Evolutionary conservation across 2,888 invertebrate species (phyloP).

Genomic region (Lutraria lutraria): DNA sequence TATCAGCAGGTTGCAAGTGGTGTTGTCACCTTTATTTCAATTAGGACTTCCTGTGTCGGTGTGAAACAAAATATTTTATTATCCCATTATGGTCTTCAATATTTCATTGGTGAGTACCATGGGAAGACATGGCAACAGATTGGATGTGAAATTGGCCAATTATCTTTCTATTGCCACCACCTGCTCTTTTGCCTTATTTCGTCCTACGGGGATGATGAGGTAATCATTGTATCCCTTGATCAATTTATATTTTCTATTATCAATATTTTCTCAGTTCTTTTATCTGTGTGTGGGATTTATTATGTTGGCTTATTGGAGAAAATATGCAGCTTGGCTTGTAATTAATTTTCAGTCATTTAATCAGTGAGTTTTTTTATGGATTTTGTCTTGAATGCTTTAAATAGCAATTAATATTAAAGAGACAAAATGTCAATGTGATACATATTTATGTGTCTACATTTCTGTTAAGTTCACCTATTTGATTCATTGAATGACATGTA

Average conservation of each 20-base stretch:
- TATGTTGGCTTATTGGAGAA: constrained; percentile 11
- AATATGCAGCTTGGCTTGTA: neutral
- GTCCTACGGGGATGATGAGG: neutral
- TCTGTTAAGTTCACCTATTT: neutral
- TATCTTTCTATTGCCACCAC: constrained; percentile 28
- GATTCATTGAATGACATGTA: neutral
- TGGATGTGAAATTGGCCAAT: constrained; percentile 41
- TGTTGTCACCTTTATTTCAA: constrained; percentile 8
- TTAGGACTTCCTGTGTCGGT: constrained; percentile 3
- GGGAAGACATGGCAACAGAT: constrained; percentile 26
- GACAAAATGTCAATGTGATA: neutral
- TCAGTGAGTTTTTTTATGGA: neutral
- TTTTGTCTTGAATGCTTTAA: neutral
- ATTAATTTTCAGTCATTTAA: constrained; percentile 4
- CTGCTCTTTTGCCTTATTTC: neutral
- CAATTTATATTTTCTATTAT: neutral
- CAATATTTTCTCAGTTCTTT: neutral
- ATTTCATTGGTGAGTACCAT: neutral
- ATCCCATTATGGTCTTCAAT: constrained; percentile 1
- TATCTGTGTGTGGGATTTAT: constrained; percentile 13
- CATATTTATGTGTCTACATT: neutral
- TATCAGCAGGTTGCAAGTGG: neutral
- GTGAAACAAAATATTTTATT: constrained; percentile 23
- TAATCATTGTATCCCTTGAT: neutral
- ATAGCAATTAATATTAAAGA: neutral